Conservation (phyloP, 2,113 vertebrate genomes). For the Rousettus leschenaultii region DNA sequence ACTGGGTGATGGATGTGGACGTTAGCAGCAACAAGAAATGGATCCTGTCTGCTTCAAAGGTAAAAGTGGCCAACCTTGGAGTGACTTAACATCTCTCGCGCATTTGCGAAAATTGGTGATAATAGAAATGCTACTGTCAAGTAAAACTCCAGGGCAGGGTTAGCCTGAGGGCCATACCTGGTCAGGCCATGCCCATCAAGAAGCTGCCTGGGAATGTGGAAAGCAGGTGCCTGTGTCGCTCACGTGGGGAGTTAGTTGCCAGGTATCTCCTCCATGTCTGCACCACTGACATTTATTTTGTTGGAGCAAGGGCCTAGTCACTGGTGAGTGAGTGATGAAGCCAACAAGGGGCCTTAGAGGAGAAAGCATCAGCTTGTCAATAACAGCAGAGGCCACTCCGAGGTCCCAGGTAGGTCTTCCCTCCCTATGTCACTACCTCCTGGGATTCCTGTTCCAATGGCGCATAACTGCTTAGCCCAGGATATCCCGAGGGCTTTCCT, state of each 20-base stretch:
- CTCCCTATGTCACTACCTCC: no score
- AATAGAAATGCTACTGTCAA: neutral
- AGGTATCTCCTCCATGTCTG: neutral
- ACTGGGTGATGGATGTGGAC: constrained; percentile 86
- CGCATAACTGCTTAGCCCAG: neutral
- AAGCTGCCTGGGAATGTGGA: neutral
- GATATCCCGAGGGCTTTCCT: neutral
- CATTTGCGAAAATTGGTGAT: neutral
- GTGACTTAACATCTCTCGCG: neutral
- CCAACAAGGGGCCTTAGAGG: neutral
- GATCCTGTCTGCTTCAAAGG: constrained; percentile 87
- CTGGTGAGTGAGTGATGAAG: neutral
- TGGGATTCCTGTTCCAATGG: neutral
- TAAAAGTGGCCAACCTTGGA: constrained; percentile 51
- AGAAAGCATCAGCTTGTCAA: neutral
- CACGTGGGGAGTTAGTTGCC: neutral
- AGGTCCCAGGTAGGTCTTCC: neutral
- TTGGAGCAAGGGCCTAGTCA: neutral
- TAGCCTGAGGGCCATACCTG: neutral
- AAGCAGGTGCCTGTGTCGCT: neutral
- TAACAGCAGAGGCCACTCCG: neutral
- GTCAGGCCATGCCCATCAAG: neutral
- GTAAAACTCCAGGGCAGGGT: neutral
- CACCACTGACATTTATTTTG: neutral
- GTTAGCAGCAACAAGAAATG: constrained; percentile 82